A percentile compares a stretch with the other conserved stretches of the same genome.
Evolutionary conservation across 2,888 invertebrate species (phyloP).

Genomic region (Panorpa germanica): DNA sequence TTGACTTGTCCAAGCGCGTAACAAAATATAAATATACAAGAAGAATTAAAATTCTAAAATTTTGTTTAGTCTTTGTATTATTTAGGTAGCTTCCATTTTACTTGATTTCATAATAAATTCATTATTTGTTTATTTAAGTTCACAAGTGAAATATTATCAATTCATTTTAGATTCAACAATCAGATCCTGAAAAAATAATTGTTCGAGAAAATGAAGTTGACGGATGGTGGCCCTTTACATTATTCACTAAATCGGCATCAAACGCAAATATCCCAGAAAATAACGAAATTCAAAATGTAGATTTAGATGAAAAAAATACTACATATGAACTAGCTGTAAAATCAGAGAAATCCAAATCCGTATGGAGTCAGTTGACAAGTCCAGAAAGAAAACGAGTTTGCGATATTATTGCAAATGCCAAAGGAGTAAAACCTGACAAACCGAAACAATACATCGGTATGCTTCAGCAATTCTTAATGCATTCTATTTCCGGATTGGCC

Average conservation of each 20-base stretch:
- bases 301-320: slow-evolving; percentile 12
- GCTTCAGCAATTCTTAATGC: slow-evolving; percentile 1
- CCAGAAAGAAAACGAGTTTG: slow-evolving; percentile 40
- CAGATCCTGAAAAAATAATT: slow-evolving; percentile 20
- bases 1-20: too few relatives aligned
- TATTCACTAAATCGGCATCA: too few relatives aligned
- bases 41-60: too few relatives aligned
- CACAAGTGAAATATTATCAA: too few relatives aligned
- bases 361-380: slow-evolving; percentile 41
- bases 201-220: slow-evolving; percentile 25
- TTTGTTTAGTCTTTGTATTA: too few relatives aligned
- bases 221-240: slow-evolving; percentile 26
- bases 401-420: slow-evolving; percentile 40
- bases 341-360: slow-evolving; percentile 29
- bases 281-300: slow-evolving; percentile 13
- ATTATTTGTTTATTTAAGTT: too few relatives aligned
- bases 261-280: slow-evolving; percentile 19
- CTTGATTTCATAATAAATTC: too few relatives aligned
- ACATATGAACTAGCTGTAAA: slow-evolving; percentile 30
- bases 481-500: slow-evolving; percentile 5
- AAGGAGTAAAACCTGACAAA: slow-evolving; percentile 26
- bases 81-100: too few relatives aligned
- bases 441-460: slow-evolving; percentile 38
- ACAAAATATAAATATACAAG: too few relatives aligned
- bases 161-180: slow-evolving; percentile 21